Evolutionary conservation across 2,888 invertebrate species (phyloP).

Genomic region (Selenia dentaria): DNA sequence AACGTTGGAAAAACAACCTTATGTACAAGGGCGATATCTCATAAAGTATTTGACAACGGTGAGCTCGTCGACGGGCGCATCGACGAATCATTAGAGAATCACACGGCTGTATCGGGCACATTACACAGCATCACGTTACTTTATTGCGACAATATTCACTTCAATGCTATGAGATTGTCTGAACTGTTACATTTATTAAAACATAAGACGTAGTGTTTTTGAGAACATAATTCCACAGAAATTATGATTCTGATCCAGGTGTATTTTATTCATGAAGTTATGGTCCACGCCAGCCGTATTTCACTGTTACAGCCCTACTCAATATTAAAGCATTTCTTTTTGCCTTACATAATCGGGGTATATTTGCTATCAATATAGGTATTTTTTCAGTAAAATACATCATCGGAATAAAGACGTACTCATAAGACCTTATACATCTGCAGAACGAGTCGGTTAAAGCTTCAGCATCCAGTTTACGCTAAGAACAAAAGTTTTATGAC

Average conservation of each 20-base stretch:
- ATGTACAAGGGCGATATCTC: too few species aligned
- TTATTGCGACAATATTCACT: background rate
- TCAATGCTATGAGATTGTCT: background rate
- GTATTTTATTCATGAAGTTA: constrained; percentile 19
- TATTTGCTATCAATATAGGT: constrained; percentile 14
- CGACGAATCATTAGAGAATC: too few species aligned
- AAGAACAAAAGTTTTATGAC: too few species aligned
- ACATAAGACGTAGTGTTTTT: background rate
- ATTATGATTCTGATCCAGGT: constrained; percentile 3
- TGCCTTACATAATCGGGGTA: background rate
- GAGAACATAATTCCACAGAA: background rate
- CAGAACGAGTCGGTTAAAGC: too few species aligned
- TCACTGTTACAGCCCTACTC: constrained; percentile 6
- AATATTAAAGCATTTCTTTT: constrained; percentile 15
- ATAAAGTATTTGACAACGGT: too few species aligned
- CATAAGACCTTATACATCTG: too few species aligned
- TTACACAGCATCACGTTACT: background rate
- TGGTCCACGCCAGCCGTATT: constrained; percentile 13
- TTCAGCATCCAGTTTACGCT: too few species aligned
- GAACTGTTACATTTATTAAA: background rate
- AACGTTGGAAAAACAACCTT: too few species aligned
- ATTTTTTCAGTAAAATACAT: too few species aligned
- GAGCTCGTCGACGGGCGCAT: too few species aligned
- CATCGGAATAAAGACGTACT: too few species aligned
- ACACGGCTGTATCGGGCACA: too few species aligned